phyloP scores from a whole-genome alignment of 2,888 invertebrate species.

The Sarcophaga subvicina region DNA sequence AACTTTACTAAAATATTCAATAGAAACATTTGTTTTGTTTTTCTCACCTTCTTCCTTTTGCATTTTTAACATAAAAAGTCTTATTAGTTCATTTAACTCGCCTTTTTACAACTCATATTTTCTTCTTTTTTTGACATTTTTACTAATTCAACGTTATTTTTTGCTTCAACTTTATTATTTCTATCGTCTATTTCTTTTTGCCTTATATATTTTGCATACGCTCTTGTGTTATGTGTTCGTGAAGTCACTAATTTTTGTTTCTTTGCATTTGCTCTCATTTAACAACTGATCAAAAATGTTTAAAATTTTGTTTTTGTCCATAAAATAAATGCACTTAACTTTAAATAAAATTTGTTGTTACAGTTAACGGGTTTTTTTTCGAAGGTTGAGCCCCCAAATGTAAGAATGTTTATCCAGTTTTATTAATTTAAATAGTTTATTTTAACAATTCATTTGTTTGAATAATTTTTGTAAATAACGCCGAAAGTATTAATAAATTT shows the following conservation, averaged over 20 bases:
- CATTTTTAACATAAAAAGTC: constrained; percentile 23
- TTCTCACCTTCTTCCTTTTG: not conserved
- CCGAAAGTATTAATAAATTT: no score
- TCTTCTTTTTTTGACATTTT: constrained; percentile 9
- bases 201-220: not conserved
- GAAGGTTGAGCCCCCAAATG: constrained; percentile 2
- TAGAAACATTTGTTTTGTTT: constrained; percentile 38
- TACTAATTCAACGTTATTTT: not conserved
- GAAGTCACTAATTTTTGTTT: not conserved
- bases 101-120: not conserved
- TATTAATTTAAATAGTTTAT: no score
- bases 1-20: constrained; percentile 48
- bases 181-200: not conserved
- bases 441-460: no score
- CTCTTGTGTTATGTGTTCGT: constrained; percentile 1
- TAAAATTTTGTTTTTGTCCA: no score
- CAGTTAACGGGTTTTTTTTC: not conserved
- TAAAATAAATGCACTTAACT: no score
- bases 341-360: no score
- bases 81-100: constrained; percentile 29
- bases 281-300: not conserved
- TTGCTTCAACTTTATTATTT: not conserved
- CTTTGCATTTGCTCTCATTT: not conserved
- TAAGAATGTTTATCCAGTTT: no score
- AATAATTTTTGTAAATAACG: no score